Evolutionary conservation across 2,113 vertebrate genomes (phyloP), one percentile per base, ranked within the genome.

Genomic region (Mormyrus iriodes): DNA sequence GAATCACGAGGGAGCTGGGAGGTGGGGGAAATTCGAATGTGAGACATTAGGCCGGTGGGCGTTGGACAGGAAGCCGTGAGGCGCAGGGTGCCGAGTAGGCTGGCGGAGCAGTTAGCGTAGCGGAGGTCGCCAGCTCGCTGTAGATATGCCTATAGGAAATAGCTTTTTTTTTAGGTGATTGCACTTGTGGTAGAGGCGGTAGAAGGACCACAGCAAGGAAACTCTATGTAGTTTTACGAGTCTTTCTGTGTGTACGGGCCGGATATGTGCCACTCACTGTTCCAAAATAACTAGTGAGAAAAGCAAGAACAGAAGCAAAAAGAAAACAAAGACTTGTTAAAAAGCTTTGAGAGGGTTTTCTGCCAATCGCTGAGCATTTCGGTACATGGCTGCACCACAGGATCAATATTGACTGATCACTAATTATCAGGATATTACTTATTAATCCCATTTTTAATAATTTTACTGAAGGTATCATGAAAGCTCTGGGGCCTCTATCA

Each of bases 201-300:
- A 53, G 82, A 84, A 48, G 51, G n/a, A 51, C 89, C 83, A 13
- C 89, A 73, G 44, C 10, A 15, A 89, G 83, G 89, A 89, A 89
- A 89, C 24, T 51, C 5, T 9, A 21, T 85, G 46, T 48, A 76
- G 61, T 69, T 86, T 86, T 49, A 21, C 15, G 35, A 76, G 51
- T 79, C 48, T 42, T 55, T 84, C 88, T 58, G 21, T 4, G 73
- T 49, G 35, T 24, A 35, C n/a, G 27, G n/a, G 27, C 52, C 31
- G 88, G 88, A 79, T 44, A 85, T 65, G 46, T 46, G 27, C 55
- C 42, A 1, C 42, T 31, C n/a, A 49, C 15, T 89, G 88, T 35
- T 88, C 88, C 79, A 89, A 86, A 89, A 89, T 84, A 89, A 52
- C 76, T 73, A 52, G 58, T 8, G 44, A 86, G 85, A 86, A 86